Base-by-base conservation (phyloP, 2,888 invertebrate genomes). In the Amblyjoppa proteus region DNA sequence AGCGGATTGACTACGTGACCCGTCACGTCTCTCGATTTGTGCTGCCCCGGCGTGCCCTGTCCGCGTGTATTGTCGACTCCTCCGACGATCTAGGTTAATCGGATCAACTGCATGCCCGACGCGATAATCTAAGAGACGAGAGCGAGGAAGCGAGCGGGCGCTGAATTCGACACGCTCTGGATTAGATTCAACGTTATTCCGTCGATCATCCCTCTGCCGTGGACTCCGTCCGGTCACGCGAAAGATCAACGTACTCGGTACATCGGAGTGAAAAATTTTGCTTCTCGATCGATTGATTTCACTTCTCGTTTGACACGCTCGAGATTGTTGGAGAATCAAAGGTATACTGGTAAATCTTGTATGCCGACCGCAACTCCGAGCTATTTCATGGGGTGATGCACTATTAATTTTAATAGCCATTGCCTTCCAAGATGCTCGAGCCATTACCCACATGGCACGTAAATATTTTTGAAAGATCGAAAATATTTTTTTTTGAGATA, bases 71-170 rank as follows among this genome's bases (percentile, higher is more conserved):
- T 28, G 61, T 61, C 31, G 28, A 61, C 31, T 16, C 34, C 34
- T 76, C 66, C 69, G 61, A 75, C 86, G 81, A 87, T 86, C 89
- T 88, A 88, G 88, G 89, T 89, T 90, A 89, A 90, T 89, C 88
- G 87, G 87, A 88, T 90, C 87, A 87, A 86, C 85, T 82, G 84
- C 84, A 85, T 82, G 83, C 82, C 69, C 83, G 83, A 79, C 81
- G 82, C 81, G 81, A 53, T 64, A 68, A 41, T 68, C 38, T 20
- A 20, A 38, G n/a, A 20, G 66, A 68, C 38, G 66, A 68, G 41
- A 38, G 66, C 61, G 66, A n/a, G 64, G 64, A 64, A 64, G 16
- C 34, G 34, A 64, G 64, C 34, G 64, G 31, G 64, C 34, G 31
- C 31, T 64, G 16, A 41, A 68, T 68, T 68, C 66, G 66, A 68